These are phyloP conservation scores for Chamaea fasciata DNA, from an alignment of 2,113 vertebrate genomes.

Conservation along the genomic window DNA sequence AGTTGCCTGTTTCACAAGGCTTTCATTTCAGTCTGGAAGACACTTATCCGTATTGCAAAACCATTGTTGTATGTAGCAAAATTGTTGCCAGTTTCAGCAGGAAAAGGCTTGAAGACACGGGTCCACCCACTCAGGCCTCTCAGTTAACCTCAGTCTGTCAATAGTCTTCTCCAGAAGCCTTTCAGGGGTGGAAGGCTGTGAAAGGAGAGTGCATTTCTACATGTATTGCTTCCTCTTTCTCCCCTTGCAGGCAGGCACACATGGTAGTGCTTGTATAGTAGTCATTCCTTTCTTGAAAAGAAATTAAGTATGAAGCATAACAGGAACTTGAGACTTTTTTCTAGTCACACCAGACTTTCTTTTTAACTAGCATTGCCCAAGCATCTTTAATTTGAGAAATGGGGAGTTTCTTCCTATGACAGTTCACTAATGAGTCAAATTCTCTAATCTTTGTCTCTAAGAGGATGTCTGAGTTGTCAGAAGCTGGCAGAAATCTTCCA, in stretches of 20 bases:
- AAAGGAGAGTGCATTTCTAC: neutral
- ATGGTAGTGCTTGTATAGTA: neutral
- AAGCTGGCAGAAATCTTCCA: neutral
- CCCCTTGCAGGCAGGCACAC: neutral
- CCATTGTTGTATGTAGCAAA: neutral
- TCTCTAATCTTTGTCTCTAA: neutral
- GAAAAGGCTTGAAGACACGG: neutral
- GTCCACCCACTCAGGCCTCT: neutral
- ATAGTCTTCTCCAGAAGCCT: neutral
- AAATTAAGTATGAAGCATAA: neutral
- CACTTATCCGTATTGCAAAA: neutral
- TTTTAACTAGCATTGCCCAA: neutral
- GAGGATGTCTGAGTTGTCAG: neutral
- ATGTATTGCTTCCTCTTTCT: neutral
- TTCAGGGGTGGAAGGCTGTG: neutral
- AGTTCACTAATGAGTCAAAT: neutral
- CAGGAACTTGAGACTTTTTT: neutral
- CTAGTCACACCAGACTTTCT: neutral
- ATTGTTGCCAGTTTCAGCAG: neutral
- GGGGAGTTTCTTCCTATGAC: neutral
- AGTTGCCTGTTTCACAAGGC: neutral
- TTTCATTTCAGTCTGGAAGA: neutral
- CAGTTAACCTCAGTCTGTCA: neutral
- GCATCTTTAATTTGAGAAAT: neutral
- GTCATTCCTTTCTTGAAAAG: neutral